A percentile compares a stretch with the other conserved stretches of the same genome.
These are phyloP conservation scores for Danio rerio DNA, from an alignment of 2,113 vertebrate species.

Conservation along the genomic window GRCz12tu NC_133192.1:29050501-29051000, in stretches of 20 bases:
- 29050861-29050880: background rate
- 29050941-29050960: background rate
- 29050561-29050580: background rate
- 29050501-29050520: no score
- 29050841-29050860: constrained; percentile 9
- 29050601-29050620: no score
- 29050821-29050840: constrained; percentile 25
- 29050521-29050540: no score
- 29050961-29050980: background rate
- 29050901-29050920: background rate
- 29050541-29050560: background rate
- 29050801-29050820: constrained; percentile 26
- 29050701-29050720: background rate
- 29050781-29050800: constrained; percentile 25
- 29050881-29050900: background rate
- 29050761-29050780: background rate
- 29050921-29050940: background rate
- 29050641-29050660: no score
- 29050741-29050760: background rate
- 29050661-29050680: no score
- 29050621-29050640: no score
- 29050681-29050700: background rate
- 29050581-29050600: background rate
- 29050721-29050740: background rate
- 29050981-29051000: constrained; percentile 8